These are phyloP conservation scores for Leguminivora glycinivorella DNA, from an alignment of 1,140 invertebrate genomes.

Conservation along the genomic window DNA sequence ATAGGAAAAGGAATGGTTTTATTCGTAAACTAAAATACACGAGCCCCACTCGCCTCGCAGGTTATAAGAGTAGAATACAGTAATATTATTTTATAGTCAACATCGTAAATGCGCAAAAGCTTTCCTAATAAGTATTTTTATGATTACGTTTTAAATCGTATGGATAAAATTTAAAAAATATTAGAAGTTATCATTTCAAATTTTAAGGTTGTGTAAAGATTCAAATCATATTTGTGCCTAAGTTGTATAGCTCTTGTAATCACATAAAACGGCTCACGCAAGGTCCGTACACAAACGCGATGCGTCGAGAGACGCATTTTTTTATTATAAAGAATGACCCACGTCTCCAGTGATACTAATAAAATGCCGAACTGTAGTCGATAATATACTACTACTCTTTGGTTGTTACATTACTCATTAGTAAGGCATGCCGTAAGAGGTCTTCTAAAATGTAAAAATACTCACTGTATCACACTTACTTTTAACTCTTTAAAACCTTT, in stretches of 20 bases:
- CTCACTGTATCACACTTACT: conserved; percentile 57
- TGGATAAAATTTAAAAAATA: conserved; percentile 72
- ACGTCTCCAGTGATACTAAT: conserved; percentile 44
- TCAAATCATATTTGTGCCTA: conserved; percentile 33
- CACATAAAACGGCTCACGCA: conserved; percentile 26
- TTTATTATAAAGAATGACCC: conserved; percentile 24
- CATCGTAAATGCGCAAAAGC: conserved; percentile 76
- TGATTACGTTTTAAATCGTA: conserved; percentile 53
- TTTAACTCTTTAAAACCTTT: conserved; percentile 49
- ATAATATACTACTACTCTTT: conserved; percentile 37
- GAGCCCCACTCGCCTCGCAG: conserved; percentile 45
- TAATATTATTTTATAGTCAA: conserved; percentile 72
- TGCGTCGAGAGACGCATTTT: neutral
- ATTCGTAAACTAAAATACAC: conserved; percentile 12
- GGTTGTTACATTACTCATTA: conserved; percentile 58
- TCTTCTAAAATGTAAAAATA: conserved; percentile 63
- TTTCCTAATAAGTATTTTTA: conserved; percentile 52
- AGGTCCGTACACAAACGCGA: neutral
- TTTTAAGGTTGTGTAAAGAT: conserved; percentile 41
- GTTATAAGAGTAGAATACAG: conserved; percentile 47
- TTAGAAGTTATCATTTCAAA: conserved; percentile 48
- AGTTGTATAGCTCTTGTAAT: conserved; percentile 36
- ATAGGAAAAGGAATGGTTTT: neutral
- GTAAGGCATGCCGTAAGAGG: conserved; percentile 65
- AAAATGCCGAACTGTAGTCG: conserved; percentile 36